A percentile compares a stretch with the other conserved stretches of the same genome.
These are phyloP conservation scores for Oostethus manadensis DNA, from an alignment of 2,113 vertebrate genomes.

Conservation along the genomic window DNA sequence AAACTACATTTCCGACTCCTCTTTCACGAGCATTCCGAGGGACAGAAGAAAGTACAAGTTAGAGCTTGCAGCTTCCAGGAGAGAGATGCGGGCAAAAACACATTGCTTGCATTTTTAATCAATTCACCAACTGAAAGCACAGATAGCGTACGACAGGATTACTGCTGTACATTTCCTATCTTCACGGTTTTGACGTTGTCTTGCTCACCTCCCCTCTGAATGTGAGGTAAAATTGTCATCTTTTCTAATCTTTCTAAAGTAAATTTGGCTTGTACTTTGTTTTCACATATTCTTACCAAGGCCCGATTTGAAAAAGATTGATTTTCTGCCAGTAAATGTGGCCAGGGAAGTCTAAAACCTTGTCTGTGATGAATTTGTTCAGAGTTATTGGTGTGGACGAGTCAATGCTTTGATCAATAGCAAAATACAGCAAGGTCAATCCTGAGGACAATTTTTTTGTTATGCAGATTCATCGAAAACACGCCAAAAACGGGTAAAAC, in stretches of 20 bases:
- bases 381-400: slow-evolving; percentile 51
- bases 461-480: no score
- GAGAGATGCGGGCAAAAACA: neutral
- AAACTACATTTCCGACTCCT: slow-evolving; percentile 9
- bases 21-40: slow-evolving; percentile 15
- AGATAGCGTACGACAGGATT: slow-evolving; percentile 19
- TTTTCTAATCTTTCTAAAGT: slow-evolving; percentile 51
- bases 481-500: no score
- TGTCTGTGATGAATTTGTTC: slow-evolving; percentile 59
- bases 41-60: slow-evolving; percentile 8
- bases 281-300: slow-evolving; percentile 44
- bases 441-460: no score
- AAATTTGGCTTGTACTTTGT: slow-evolving; percentile 36
- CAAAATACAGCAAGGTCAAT: slow-evolving; percentile 11
- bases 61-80: neutral
- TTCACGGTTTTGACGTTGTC: slow-evolving; percentile 6
- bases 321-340: slow-evolving; percentile 58
- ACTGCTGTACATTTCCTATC: neutral
- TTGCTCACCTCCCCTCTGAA: neutral
- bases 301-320: slow-evolving; percentile 60
- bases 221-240: slow-evolving; percentile 26
- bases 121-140: neutral
- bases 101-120: neutral
- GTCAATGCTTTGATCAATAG: slow-evolving; percentile 61
- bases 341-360: slow-evolving; percentile 29